Percentiles rank a stretch among this genome's conserved stretches.
These are phyloP conservation scores for Drosophila watanabei DNA, from an alignment of 1,140 invertebrate species.

Conservation along the genomic window DNA sequence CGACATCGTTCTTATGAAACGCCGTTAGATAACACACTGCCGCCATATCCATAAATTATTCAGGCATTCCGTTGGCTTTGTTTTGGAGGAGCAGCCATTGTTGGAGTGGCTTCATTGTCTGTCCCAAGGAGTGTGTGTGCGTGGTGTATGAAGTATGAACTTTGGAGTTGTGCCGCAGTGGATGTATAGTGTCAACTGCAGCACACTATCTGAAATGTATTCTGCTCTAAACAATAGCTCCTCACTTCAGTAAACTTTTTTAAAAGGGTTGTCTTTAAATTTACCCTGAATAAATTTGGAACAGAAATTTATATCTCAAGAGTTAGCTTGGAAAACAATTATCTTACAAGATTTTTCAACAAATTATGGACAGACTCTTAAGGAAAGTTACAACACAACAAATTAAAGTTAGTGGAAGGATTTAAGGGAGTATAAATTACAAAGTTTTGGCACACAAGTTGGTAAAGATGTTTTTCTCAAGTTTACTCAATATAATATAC, in stretches of 20 bases:
- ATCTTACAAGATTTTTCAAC: background rate
- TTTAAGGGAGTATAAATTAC: background rate
- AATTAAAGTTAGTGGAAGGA: background rate
- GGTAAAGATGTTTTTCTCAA: background rate
- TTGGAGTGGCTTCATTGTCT: conserved; percentile 44
- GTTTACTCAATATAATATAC: background rate
- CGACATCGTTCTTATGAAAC: conserved; percentile 43
- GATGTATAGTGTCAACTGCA: conserved; percentile 24
- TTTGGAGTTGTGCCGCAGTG: conserved; percentile 26
- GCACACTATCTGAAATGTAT: background rate
- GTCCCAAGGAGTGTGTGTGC: conserved; percentile 5
- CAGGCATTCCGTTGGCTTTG: conserved; percentile 26
- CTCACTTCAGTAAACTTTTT: background rate
- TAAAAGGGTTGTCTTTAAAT: background rate
- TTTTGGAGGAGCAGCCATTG: conserved; percentile 40
- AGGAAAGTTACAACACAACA: background rate
- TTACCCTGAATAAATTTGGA: background rate
- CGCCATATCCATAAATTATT: conserved; percentile 73
- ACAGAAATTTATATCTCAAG: background rate
- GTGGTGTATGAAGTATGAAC: background rate
- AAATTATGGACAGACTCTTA: background rate
- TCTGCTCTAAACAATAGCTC: background rate
- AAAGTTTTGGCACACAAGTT: background rate
- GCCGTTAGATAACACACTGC: conserved; percentile 71
- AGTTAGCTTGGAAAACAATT: background rate